Percentiles rank a stretch among this genome's conserved stretches.
phyloP scores from a whole-genome alignment of 2,113 vertebrate genomes.

The Pipa parva region DNA sequence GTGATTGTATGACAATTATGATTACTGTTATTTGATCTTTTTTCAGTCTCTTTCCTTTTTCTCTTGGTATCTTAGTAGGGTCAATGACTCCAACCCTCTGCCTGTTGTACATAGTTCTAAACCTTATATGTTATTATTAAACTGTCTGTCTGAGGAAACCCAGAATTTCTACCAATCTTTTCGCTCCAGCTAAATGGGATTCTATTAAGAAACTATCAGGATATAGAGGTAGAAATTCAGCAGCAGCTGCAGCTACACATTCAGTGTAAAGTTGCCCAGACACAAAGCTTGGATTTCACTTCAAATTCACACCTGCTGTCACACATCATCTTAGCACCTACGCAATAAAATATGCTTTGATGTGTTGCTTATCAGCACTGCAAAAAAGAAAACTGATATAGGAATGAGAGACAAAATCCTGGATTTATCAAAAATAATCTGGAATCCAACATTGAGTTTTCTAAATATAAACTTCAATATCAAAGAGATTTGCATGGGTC shows the following conservation, averaged over 20 bases:
- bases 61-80: too few species aligned
- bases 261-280: neutral
- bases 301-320: conserved; percentile 18
- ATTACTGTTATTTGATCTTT: too few species aligned
- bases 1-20: too few species aligned
- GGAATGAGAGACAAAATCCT: neutral
- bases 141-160: too few species aligned
- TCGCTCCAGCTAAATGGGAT: too few species aligned
- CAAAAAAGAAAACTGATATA: neutral
- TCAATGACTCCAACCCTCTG: too few species aligned
- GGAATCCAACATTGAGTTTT: neutral
- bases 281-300: conserved; percentile 14
- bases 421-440: neutral
- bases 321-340: conserved; percentile 30
- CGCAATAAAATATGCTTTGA: neutral
- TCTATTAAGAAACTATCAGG: neutral
- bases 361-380: conserved; percentile 18
- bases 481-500: neutral
- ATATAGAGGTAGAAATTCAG: neutral
- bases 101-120: too few species aligned
- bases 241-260: conserved; percentile 16
- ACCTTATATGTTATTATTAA: too few species aligned
- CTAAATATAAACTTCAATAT: neutral
- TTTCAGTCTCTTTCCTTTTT: too few species aligned
- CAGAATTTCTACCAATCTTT: too few species aligned